Percentiles rank a stretch among this genome's conserved stretches.
Conservation (phyloP, 2,888 invertebrate genomes). For the Pilophorus perplexus region DNA sequence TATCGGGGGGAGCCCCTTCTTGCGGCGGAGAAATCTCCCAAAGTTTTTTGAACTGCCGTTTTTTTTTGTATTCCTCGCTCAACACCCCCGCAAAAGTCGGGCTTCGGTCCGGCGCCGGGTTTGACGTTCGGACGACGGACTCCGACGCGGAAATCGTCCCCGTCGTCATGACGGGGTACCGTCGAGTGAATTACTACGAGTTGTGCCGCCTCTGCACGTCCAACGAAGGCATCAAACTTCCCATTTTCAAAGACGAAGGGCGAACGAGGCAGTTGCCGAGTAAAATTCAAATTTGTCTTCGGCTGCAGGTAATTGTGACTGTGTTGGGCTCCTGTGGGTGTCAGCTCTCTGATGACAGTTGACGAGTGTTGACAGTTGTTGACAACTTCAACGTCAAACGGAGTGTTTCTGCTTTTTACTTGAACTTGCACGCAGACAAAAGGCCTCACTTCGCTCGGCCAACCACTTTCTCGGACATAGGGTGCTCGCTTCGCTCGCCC, state of each 20-base stretch:
- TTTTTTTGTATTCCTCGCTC: not conserved
- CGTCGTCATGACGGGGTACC: constrained; percentile 65
- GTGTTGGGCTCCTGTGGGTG: not conserved
- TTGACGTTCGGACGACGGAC: no score
- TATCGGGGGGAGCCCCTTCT: not conserved
- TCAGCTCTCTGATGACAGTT: not conserved
- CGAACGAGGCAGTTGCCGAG: constrained; percentile 62
- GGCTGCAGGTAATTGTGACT: constrained; percentile 57
- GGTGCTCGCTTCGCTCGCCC: no score
- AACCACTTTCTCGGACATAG: no score
- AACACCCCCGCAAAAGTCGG: no score
- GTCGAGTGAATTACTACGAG: constrained; percentile 69
- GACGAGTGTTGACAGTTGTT: not conserved
- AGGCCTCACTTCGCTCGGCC: no score
- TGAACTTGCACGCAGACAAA: no score
- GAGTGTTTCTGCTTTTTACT: no score
- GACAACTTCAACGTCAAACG: no score
- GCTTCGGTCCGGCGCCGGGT: no score
- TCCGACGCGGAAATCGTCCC: no score
- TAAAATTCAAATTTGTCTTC: constrained; percentile 65
- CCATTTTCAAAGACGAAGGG: constrained; percentile 67
- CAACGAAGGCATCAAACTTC: constrained; percentile 63
- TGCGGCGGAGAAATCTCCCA: no score
- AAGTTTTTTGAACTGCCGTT: not conserved
- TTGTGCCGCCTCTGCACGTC: constrained; percentile 67